Percentiles rank a stretch among this genome's conserved stretches.
Evolutionary conservation across 2,888 invertebrate species (phyloP).

Genomic region (Apamea epomidion): DNA sequence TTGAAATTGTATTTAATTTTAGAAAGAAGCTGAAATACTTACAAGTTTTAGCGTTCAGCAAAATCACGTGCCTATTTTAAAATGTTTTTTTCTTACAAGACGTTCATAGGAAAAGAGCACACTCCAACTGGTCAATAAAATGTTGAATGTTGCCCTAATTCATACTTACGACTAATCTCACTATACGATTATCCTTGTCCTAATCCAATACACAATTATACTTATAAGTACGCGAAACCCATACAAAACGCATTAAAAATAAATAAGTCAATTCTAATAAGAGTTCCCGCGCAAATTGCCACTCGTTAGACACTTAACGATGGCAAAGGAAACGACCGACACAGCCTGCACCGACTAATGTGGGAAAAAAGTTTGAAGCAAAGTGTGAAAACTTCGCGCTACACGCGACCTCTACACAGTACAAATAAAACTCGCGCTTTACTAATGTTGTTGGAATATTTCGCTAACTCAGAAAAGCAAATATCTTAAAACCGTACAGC

Average conservation of each 20-base stretch:
- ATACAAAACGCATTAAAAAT: slow-evolving; percentile 38
- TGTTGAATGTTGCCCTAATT: not conserved
- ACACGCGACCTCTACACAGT: slow-evolving; percentile 19
- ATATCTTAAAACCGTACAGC: not conserved
- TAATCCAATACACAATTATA: not conserved
- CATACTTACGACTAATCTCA: not conserved
- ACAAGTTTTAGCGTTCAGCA: not conserved
- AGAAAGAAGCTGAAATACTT: not conserved
- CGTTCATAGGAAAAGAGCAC: not conserved
- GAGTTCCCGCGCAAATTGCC: slow-evolving; percentile 73
- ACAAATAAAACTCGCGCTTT: slow-evolving; percentile 35
- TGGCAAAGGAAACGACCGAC: slow-evolving; percentile 72
- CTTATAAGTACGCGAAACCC: not conserved
- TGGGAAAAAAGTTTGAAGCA: slow-evolving; percentile 69
- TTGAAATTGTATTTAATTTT: not conserved
- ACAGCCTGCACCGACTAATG: slow-evolving; percentile 72
- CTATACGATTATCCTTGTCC: not conserved
- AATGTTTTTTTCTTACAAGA: not conserved
- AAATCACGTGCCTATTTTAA: not conserved
- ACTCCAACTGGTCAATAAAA: not conserved
- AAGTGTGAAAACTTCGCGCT: slow-evolving; percentile 70
- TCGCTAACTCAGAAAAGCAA: slow-evolving; percentile 1
- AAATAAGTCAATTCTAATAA: slow-evolving; percentile 65
- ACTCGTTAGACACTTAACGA: slow-evolving; percentile 72
- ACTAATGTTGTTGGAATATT: slow-evolving; percentile 6